These are phyloP conservation scores for Poecilobothrus nobilitatus DNA, from an alignment of 2,888 invertebrate genomes.

Conservation along the genomic window DNA sequence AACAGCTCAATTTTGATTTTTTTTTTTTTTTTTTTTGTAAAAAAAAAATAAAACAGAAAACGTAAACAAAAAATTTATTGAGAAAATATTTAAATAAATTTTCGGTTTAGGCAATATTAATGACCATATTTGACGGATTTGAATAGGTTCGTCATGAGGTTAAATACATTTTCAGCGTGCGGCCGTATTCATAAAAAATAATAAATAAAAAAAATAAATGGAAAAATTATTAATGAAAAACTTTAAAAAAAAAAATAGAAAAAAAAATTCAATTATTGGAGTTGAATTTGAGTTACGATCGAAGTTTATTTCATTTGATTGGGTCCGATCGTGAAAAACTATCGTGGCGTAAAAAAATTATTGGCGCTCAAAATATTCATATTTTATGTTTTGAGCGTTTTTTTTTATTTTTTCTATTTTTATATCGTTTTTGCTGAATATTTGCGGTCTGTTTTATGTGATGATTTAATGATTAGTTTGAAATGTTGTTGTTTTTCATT, in stretches of 20 bases:
- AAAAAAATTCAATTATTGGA: not conserved
- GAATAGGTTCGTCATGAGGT: conserved; percentile 6
- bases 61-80: not conserved
- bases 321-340: not conserved
- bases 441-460: conserved; percentile 2
- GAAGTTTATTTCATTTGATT: not conserved
- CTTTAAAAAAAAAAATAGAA: no score
- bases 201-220: not conserved
- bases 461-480: conserved; percentile 1
- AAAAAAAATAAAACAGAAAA: not conserved
- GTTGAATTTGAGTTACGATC: conserved; percentile 1
- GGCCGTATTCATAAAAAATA: not conserved
- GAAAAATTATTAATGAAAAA: no score
- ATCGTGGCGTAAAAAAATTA: not conserved
- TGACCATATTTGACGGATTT: conserved; percentile 4
- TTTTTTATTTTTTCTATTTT: not conserved
- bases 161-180: conserved; percentile 6
- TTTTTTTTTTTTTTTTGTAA: no score
- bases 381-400: not conserved
- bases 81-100: not conserved
- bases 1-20: no score
- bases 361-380: conserved; percentile 4
- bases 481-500: not conserved
- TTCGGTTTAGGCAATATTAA: not conserved
- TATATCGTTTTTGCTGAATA: not conserved